A percentile compares a stretch with the other conserved stretches of the same genome.
These are phyloP conservation scores for Trilocha varians DNA, from an alignment of 2,888 invertebrate genomes.

Conservation along the genomic window DNA sequence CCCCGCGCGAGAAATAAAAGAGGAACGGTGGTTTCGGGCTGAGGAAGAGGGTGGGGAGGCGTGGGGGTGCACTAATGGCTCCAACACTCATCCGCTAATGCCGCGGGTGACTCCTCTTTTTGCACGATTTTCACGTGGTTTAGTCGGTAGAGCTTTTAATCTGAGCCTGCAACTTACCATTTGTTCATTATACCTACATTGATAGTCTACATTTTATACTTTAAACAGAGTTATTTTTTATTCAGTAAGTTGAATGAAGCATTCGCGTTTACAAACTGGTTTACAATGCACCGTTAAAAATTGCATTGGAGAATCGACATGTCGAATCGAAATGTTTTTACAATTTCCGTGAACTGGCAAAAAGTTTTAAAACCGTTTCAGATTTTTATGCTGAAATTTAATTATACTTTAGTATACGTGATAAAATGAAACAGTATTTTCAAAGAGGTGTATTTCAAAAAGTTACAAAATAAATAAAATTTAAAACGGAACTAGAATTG, in stretches of 20 bases:
- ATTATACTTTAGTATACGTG: no score
- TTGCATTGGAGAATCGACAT: no score
- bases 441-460: no score
- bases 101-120: slow-evolving; percentile 73
- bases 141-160: slow-evolving; percentile 70
- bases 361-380: slow-evolving; percentile 1
- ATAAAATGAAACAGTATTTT: no score
- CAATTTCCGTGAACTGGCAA: no score
- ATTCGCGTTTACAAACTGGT: no score
- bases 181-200: no score
- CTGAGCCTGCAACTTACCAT: slow-evolving; percentile 60
- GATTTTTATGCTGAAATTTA: slow-evolving; percentile 1
- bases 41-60: slow-evolving; percentile 27
- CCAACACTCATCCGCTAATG: slow-evolving; percentile 74
- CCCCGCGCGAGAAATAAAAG: slow-evolving; percentile 73
- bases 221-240: background rate
- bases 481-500: background rate
- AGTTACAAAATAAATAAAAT: background rate
- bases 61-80: slow-evolving; percentile 65
- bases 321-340: no score
- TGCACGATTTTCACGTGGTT: slow-evolving; percentile 72
- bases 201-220: no score
- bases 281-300: slow-evolving; percentile 11
- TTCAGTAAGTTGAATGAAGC: no score
- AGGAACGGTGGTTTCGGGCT: slow-evolving; percentile 57